Evolutionary conservation across 2,888 invertebrate species (phyloP), one percentile per base, ranked within the genome.

Genomic region (Synergus japonicus): DNA sequence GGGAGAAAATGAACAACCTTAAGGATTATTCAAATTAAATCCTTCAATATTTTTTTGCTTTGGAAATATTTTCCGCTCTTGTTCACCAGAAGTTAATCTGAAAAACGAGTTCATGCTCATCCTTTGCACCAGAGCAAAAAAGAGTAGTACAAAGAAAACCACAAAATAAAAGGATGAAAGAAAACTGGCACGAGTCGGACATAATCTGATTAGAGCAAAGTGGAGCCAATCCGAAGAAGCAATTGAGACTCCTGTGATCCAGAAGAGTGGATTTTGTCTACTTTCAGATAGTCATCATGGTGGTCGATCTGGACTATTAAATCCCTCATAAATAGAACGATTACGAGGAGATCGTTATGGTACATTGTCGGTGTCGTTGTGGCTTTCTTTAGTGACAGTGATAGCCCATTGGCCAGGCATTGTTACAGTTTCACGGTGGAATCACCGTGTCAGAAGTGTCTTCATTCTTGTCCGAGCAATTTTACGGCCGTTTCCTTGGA

Each of bases 321-420:
- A 41, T 18, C 76, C 44, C 77, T 67, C 46, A 73, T 29, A 79
- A 79, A 82, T 79, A 79, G 83, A 81, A 63, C 79, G 82, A 81
- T 83, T 82, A 82, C 76, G 77, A 78, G 76, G 58, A 64, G 46
- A 29, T 41, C 43, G 37, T 54, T 41, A 54, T 73, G n/a, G 37
- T 73, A n/a, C 66, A 76, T 67, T 77, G 79, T 77, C 44, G 67
- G 79, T n/a, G 43, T 13, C 29, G 37, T 54, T 37, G 54, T n/a
- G 54, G 54, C 15, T 37, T 65, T 60, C 60, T 79, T 66, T 58
- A 66, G 78, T 60, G 67, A 78, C 67, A 78, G 37, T 58, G 67
- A 78, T 67, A 67, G 49, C 43, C 46, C 67, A 66, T 54, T 66
- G 29, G 43, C 9, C 37, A 69, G 60, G 73, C 78, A 79, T 82